phyloP scores from a whole-genome alignment of 2,113 vertebrate species.

The Gobiocypris rarus region DNA sequence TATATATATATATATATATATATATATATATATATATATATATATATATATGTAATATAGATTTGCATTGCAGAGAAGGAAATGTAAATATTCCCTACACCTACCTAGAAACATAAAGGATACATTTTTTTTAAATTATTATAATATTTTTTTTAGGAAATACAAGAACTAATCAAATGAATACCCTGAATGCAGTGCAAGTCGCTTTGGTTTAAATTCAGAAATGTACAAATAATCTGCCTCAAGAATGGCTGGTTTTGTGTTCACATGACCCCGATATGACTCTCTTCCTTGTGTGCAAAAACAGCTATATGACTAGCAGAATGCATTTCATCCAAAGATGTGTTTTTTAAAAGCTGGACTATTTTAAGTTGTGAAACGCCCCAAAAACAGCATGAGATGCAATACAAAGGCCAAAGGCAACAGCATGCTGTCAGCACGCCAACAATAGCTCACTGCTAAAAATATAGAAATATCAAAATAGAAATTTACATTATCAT shows the following conservation, averaged over 20 bases:
- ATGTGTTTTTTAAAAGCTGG: slow-evolving; percentile 1
- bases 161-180: background rate
- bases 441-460: background rate
- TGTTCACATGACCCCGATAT: background rate
- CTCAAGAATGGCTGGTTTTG: background rate
- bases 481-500: background rate
- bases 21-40: too few species aligned
- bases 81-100: background rate
- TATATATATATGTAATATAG: background rate
- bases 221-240: background rate
- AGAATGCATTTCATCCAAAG: background rate
- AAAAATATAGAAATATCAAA: background rate
- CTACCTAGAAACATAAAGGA: background rate
- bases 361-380: slow-evolving; percentile 13
- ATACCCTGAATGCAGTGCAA: background rate
- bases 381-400: slow-evolving; percentile 18
- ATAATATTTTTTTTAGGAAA: too few species aligned
- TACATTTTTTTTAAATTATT: too few species aligned
- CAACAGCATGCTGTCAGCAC: background rate
- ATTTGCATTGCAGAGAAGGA: background rate
- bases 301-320: background rate
- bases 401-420: background rate
- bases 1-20: too few species aligned
- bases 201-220: background rate
- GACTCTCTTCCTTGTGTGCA: background rate